Evolutionary conservation across 2,888 invertebrate genomes (phyloP), one percentile per base, ranked within the genome.

Genomic region (Ormyrus pomaceus): DNA sequence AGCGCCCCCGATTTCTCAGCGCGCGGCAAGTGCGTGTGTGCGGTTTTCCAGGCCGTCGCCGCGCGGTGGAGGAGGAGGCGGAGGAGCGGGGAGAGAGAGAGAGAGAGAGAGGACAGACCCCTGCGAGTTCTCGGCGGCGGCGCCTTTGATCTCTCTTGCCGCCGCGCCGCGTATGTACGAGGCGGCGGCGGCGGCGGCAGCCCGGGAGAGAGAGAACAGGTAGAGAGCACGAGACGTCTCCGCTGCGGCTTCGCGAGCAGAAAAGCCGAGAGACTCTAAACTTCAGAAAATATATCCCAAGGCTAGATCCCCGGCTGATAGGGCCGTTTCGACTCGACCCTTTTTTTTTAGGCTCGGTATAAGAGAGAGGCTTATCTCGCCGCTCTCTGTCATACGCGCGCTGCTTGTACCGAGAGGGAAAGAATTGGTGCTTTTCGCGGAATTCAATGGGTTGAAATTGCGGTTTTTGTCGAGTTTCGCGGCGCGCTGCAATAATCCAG

Each of bases 281-380:
- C 72, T 72, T 34, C 61, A 78, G 78, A 79, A 79, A 79, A 74
- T 77, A 77, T 71, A 71, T 77, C 65, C 68, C 78, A 78, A 73
- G 78, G 78, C 73, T 78, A 78, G 79, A 79, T 79, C 64, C 64
- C 61, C 62, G n/a, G 45, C 58, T 55, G 73, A 79, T 72, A 74
- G 50, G 46, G 55, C 50, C 73, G 19, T 79, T 64, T 62, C 69
- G 68, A 78, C 68, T 69, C 70, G 45, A 13, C 46, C 61, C 62
- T 61, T 19, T 34, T 34, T 34, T 34, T 34, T 34, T 4, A 34
- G 34, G 34, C 34, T 34, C 4, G 0, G 34, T 4, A 34, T 4
- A 34, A 34, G 34, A 34, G 34, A 34, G 34, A 4, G 65, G 2
- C 66, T 53, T 66, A 66, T 66, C 66, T 66, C 11, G 34, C 34